phyloP scores from a whole-genome alignment of 37 sponge, comb jelly and placozoan genomes.

The Agelas oroides region DNA sequence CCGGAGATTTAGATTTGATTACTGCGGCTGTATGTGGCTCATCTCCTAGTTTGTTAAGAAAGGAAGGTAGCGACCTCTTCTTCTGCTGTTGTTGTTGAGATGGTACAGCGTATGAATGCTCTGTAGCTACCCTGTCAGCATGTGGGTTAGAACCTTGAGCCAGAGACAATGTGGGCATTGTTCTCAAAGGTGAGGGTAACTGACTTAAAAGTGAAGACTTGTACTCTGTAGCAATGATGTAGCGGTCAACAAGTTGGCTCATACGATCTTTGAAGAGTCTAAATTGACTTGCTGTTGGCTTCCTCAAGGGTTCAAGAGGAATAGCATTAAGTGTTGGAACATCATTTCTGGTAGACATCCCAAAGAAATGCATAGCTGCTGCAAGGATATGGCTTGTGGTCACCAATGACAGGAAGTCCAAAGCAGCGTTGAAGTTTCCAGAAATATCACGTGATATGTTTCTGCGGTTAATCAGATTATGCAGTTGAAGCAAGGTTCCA shows the following conservation, averaged over 20 bases:
- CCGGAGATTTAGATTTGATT: background rate
- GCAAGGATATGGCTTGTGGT: conserved; percentile 9
- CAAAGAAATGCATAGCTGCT: conserved; percentile 46
- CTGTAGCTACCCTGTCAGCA: background rate
- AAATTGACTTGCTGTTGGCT: background rate
- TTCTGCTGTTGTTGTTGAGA: background rate
- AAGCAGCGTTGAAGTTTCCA: conserved; percentile 21
- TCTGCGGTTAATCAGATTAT: conserved; percentile 43
- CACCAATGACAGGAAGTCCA: conserved; percentile 43
- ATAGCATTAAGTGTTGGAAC: background rate
- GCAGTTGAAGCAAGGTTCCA: conserved; percentile 38
- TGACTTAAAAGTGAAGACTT: too few relatives aligned
- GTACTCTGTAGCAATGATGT: too few relatives aligned
- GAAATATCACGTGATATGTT: conserved; percentile 16
- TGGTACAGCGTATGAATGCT: conserved; percentile 10
- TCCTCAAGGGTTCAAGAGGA: background rate
- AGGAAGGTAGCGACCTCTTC: background rate
- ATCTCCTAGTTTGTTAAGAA: background rate
- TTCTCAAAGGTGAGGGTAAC: too few relatives aligned
- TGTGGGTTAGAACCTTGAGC: conserved; percentile 12
- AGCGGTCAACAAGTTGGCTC: conserved; percentile 9
- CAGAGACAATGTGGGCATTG: background rate
- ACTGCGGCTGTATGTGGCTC: background rate
- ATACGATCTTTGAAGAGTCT: background rate
- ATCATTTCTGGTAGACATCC: background rate